Evolutionary conservation across 2,888 invertebrate species (phyloP), one percentile per base, ranked within the genome.

Genomic region (Macaria liturata): DNA sequence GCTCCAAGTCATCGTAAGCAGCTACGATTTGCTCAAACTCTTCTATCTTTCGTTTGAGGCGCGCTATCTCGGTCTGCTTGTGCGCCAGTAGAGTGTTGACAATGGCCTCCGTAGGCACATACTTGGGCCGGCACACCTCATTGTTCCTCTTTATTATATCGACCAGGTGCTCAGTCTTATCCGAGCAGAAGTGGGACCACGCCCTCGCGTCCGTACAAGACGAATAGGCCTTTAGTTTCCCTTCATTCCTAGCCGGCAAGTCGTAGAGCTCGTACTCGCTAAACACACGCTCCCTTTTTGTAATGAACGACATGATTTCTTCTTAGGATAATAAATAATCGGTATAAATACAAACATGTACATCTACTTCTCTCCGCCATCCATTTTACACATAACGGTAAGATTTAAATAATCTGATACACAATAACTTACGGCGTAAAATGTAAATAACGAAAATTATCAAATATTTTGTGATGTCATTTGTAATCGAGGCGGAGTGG

Each of bases 181-280:
- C 93, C 44, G 93, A 88, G 54, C 84, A 81, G 69, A 91, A 91
- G 69, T 91, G 91, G 6, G 92, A 92, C 94, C 94, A 94, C 2
- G 93, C 93, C 57, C 94, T 79, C 4, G 92, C 83, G 74, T 94
- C 94, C 3, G 92, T 93, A 51, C 93, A 92, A 32, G 94, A 94
- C 51, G 85, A 76, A 67, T 93, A 93, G 0, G 86, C 87, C 76
- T 93, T 94, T 49, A 94, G 68, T 67, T 93, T 93, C 39, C 93
- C 92, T 68, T 93, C 94, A 64, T 91, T 91, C 59, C 90, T 83
- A 44, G 86, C 72, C 9, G 92, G 91, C 67, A 92, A 75, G 55
- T 91, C 86, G 51, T 76, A 82, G 44, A 86, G 68, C 49, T 93
- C 92, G 65, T 88, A 88, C 54, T 90, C 88, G 63, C 85, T 86